These are phyloP conservation scores for Morpho achilles DNA, from an alignment of 2,888 invertebrate species.

Conservation along the genomic window DNA sequence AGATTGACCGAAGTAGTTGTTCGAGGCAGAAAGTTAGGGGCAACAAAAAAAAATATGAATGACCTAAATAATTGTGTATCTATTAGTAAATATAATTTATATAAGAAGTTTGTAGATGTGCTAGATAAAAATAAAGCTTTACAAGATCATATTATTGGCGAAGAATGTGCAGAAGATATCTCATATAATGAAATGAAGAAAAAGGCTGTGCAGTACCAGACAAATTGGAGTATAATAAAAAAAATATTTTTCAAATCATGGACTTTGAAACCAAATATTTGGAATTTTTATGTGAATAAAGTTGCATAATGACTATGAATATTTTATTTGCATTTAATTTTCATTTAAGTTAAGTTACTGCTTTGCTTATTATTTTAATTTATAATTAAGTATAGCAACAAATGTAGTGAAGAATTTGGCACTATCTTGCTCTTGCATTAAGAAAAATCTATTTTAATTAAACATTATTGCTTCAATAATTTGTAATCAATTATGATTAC, in stretches of 20 bases:
- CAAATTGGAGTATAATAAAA: slow-evolving; percentile 66
- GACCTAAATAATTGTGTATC: slow-evolving; percentile 61
- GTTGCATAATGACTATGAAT: slow-evolving; percentile 18
- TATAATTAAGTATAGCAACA: no score
- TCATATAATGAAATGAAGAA: slow-evolving; percentile 63
- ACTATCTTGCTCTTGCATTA: no score
- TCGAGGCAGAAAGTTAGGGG: slow-evolving; percentile 88
- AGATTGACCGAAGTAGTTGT: slow-evolving; percentile 86
- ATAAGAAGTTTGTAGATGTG: slow-evolving; percentile 64
- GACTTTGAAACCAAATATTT: slow-evolving; percentile 77
- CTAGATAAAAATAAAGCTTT: slow-evolving; percentile 44
- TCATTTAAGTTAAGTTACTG: neutral
- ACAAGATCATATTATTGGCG: slow-evolving; percentile 34
- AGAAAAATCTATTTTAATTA: no score
- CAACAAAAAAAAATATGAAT: slow-evolving; percentile 82
- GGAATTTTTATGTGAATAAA: slow-evolving; percentile 51
- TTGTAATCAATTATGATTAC: no score
- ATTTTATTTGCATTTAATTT: neutral
- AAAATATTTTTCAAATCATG: slow-evolving; percentile 72
- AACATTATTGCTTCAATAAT: no score
- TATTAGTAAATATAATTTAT: slow-evolving; percentile 77
- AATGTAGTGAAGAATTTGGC: no score
- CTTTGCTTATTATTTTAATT: neutral
- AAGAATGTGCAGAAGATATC: slow-evolving; percentile 33
- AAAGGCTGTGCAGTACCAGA: slow-evolving; percentile 42